Conservation (phyloP, 1,140 invertebrate species). For the Pseudomyrmex sp. region DNA sequence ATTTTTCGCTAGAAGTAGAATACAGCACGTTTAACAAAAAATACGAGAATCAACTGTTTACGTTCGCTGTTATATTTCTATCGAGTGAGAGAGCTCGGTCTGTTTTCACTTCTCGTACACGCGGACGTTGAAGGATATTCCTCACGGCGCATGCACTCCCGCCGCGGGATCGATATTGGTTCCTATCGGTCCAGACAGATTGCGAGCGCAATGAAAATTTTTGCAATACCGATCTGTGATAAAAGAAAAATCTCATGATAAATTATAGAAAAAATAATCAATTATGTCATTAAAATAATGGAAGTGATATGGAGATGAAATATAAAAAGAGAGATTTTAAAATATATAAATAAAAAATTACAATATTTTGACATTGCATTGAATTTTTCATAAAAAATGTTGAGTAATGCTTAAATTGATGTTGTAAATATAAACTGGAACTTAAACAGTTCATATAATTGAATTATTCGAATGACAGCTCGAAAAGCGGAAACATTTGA, state of each 20-base stretch:
- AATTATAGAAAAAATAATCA: background rate
- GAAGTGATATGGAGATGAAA: no score
- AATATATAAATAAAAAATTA: no score
- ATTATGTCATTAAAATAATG: background rate
- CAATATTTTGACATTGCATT: no score
- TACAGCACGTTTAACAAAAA: slow-evolving; percentile 7
- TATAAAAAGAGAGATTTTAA: no score
- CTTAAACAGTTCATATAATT: background rate
- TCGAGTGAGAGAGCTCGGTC: slow-evolving; percentile 35
- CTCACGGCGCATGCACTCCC: slow-evolving; percentile 55
- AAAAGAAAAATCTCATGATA: background rate
- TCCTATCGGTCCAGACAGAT: slow-evolving; percentile 38
- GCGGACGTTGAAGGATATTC: slow-evolving; percentile 46
- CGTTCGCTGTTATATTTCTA: slow-evolving; percentile 61
- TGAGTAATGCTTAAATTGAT: no score
- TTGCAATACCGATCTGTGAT: slow-evolving; percentile 46
- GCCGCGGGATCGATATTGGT: slow-evolving; percentile 57
- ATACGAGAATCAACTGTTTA: slow-evolving; percentile 42
- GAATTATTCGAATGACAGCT: no score
- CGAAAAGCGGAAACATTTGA: no score
- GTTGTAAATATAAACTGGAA: background rate
- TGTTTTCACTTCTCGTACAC: slow-evolving; percentile 28
- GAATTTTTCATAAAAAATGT: background rate
- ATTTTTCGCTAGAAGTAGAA: slow-evolving; percentile 67
- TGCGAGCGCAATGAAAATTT: slow-evolving; percentile 7